Evolutionary conservation across 2,888 invertebrate genomes (phyloP), one percentile per base, ranked within the genome.

Genomic region (Operophtera brumata): DNA sequence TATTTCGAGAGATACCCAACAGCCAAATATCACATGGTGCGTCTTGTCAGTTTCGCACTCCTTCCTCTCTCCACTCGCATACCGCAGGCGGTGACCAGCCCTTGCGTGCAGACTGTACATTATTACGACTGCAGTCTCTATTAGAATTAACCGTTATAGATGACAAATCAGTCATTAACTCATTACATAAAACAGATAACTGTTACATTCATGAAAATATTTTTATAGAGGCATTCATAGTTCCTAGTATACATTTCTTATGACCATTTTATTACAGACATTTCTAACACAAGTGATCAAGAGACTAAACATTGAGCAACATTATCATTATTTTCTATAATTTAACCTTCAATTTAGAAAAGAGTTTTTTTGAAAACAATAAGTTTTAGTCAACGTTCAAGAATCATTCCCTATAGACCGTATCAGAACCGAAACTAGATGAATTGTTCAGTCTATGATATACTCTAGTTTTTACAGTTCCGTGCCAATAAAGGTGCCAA

Each of bases 291-390:
- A 30, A 30, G 1, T 30, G 30, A 48, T 39, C 26, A 35, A 48
- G 35, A 44, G 49, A 41, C 47, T 50, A 47, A 56, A 51, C 47
- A 41, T 56, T 56, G 56, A 56, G 56, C 56, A 56, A 56, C 36
- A 44, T 40, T 49, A 49, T 48, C 20, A 43, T 47, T 40, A 35
- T 30, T 45, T 40, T 51, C 25, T 44, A 41, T 14, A 12, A 34
- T 46, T 39, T 41, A 46, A 12, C 26, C 25, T 25, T 39, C 26
- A 40, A 20, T 30, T 45, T 30, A 7, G 34, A 34, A 34, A n/a
- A 37, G 8, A 37, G 8, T 2, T 14, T 14, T 20, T 6, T 39
- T n/a, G 2, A 25, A 39, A 9, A 13, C 7, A 14, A 28, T 12
- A 30, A n/a, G n/a, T 20, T 20, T 4, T 37, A 37, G 10, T 14